Evolutionary conservation across 2,797 vertebrate genomes (phyloP), one percentile per base, ranked within the genome.

Genomic region (Tenualosa ilisha): DNA sequence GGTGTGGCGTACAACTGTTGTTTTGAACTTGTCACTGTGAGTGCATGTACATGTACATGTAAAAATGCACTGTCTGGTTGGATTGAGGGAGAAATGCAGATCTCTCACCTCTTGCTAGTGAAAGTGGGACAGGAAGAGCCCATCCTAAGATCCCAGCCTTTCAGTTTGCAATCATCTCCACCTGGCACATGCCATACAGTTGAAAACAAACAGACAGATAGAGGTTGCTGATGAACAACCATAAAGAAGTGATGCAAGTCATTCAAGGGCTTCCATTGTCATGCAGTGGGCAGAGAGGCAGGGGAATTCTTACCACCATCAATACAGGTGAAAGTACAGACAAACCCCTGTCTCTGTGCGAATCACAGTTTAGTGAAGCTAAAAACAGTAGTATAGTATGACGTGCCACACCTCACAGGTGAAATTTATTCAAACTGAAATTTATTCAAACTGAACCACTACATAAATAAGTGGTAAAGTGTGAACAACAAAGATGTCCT

Each of bases 161-260:
- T 98, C 1, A 99, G 93, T 89, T 97, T 95, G 86, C 95, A 96
- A 88, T 99, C 98, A 40, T 99, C 98, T 2, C 98, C 98, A 46
- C 98, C 98, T 99, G 92, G 81, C 43, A 87, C 75, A 79, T 2
- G 49, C 50, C 83, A 84, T 51, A 81, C 53, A 40, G 54, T 86
- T 56, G 49, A 75, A 13, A 49, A 49, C 46, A 79, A n/a, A 85
- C 61, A 65, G 40, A 26, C 37, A 82, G 82, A 81, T 3, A 31
- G 37, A 81, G 82, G 53, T 54, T 15, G 40, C 4, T 37, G 68
- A 75, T 40, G 17, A 75, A 40, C 37, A 40, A 37, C 15, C 24
- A 37, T 75, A 20, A 40, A 75, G 3, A 75, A 46, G 3, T 40
- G 1, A 68, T 26, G 12, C 31, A 46, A 22, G 17, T 79, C 17